A percentile compares a stretch with the other conserved stretches of the same genome.
Conservation (phyloP, 1,140 invertebrate species). For the Drosophila prosaltans region DNA sequence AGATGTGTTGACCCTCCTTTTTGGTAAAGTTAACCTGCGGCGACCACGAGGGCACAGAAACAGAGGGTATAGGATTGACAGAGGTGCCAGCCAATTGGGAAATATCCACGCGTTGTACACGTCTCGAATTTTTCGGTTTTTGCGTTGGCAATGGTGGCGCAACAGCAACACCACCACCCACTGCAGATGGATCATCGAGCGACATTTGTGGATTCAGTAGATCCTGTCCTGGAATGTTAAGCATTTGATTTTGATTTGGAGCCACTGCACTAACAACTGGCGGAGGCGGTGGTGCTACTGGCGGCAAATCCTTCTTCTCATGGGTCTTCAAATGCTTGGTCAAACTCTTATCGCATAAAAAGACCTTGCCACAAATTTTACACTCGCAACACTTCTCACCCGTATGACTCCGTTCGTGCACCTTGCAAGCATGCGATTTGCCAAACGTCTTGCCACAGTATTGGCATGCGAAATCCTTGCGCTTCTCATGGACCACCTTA, state of each 20-base stretch:
- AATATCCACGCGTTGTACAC: constrained; percentile 76
- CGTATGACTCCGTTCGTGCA: constrained; percentile 78
- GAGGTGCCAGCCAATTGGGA: constrained; percentile 74
- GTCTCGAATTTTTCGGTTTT: constrained; percentile 68
- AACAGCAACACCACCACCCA: constrained; percentile 12
- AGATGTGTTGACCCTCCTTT: constrained; percentile 78
- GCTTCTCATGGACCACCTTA: constrained; percentile 77
- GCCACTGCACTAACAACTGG: constrained; percentile 50
- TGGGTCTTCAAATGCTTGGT: constrained; percentile 80
- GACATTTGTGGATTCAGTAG: background rate
- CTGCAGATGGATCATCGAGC: constrained; percentile 17
- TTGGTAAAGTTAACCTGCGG: constrained; percentile 80
- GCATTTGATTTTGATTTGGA: constrained; percentile 44
- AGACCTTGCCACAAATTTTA: constrained; percentile 78
- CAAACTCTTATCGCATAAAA: constrained; percentile 76
- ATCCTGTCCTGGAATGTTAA: constrained; percentile 58
- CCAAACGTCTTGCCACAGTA: constrained; percentile 81
- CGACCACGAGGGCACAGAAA: constrained; percentile 77
- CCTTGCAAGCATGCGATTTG: constrained; percentile 77
- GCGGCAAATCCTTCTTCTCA: constrained; percentile 73
- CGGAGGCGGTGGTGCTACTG: background rate
- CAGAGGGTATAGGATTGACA: constrained; percentile 77
- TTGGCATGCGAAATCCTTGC: constrained; percentile 79
- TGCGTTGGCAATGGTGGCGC: constrained; percentile 53
- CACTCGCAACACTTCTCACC: constrained; percentile 84